phyloP scores from a whole-genome alignment of 2,888 invertebrate genomes.

The Gerosis bhagava region DNA sequence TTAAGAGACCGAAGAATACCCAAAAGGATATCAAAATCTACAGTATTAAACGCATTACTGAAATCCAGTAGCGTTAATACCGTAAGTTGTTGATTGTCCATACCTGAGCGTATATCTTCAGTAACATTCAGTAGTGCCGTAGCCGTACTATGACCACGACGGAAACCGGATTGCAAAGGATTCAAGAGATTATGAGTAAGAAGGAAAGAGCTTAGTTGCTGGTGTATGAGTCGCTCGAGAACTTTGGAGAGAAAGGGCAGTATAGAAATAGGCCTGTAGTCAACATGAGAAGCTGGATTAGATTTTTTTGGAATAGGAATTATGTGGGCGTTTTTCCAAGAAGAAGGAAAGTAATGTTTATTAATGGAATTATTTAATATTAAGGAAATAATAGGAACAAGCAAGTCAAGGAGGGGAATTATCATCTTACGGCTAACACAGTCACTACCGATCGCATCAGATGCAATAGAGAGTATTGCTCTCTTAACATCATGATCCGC shows the following conservation, averaged over 20 bases:
- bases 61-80: conserved; percentile 6
- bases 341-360: neutral
- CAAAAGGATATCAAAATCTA: conserved; percentile 6
- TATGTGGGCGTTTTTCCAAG: neutral
- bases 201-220: conserved; percentile 3
- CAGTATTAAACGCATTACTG: conserved; percentile 2
- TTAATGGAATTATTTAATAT: neutral
- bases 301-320: conserved; percentile 5
- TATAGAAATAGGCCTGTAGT: conserved; percentile 8
- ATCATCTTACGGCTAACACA: too few species aligned
- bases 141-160: conserved; percentile 20
- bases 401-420: neutral
- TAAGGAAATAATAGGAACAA: neutral
- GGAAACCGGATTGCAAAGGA: conserved; percentile 5
- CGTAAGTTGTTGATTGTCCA: neutral
- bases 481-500: neutral
- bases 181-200: neutral
- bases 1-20: conserved; percentile 14
- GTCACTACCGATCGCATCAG: neutral
- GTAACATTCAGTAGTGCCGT: conserved; percentile 26
- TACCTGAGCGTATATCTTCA: conserved; percentile 10
- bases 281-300: neutral
- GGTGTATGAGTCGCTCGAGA: conserved; percentile 4
- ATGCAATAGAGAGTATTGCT: neutral
- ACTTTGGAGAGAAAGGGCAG: conserved; percentile 26